These are phyloP conservation scores for Aptenodytes forsteri DNA, from an alignment of 2,113 vertebrate species.

Conservation along the genomic window DNA sequence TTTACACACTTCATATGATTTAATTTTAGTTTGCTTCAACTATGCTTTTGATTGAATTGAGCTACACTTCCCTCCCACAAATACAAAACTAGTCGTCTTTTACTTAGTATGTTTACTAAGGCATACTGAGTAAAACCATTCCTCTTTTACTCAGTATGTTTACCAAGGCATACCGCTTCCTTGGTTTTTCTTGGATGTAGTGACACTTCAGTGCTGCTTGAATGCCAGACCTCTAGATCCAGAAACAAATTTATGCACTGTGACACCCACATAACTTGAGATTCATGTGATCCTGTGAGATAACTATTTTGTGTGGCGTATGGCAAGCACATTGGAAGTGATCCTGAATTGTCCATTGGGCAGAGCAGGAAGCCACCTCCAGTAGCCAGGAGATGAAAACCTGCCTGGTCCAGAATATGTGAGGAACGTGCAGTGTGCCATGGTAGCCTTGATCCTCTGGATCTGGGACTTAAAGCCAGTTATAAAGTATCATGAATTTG, in stretches of 20 bases:
- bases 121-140: background rate
- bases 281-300: background rate
- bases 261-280: background rate
- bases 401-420: background rate
- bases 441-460: background rate
- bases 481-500: background rate
- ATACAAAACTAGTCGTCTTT: background rate
- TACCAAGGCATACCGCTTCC: background rate
- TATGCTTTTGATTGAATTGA: background rate
- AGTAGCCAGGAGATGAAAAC: background rate
- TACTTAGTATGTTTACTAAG: background rate
- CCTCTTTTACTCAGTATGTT: background rate
- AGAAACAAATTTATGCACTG: background rate
- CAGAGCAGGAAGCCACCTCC: background rate
- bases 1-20: background rate
- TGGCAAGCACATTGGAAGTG: background rate
- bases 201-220: background rate
- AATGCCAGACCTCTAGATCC: background rate
- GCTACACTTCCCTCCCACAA: background rate
- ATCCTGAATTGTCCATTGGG: background rate
- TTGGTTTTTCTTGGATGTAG: background rate
- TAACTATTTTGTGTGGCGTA: background rate
- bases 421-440: background rate
- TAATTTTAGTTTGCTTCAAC: background rate
- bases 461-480: background rate